These are phyloP conservation scores for Trissolcus basalis DNA, from an alignment of 1,140 invertebrate genomes.

Conservation along the genomic window DNA sequence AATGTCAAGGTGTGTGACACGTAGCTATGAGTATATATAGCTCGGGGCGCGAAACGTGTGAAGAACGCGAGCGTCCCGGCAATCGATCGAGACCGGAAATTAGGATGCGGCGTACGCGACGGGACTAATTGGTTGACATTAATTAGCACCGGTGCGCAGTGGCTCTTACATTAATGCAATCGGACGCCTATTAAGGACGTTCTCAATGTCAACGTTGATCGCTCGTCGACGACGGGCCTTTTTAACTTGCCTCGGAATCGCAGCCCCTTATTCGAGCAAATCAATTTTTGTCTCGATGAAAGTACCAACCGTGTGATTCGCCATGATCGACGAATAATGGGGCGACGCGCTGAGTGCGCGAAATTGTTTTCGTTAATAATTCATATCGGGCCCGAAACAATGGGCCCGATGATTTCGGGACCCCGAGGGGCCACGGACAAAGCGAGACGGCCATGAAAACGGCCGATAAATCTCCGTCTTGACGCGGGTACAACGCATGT, in stretches of 20 bases:
- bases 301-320: no score
- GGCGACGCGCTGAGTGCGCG: no score
- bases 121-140: slow-evolving; percentile 47
- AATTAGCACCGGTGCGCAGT: slow-evolving; percentile 40
- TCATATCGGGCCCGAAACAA: slow-evolving; percentile 12
- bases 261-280: neutral
- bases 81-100: slow-evolving; percentile 38
- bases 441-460: slow-evolving; percentile 7
- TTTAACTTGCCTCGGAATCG: slow-evolving; percentile 12
- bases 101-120: slow-evolving; percentile 51
- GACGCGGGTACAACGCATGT: slow-evolving; percentile 27
- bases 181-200: slow-evolving; percentile 34
- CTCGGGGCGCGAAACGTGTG: slow-evolving; percentile 8
- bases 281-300: slow-evolving; percentile 5
- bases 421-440: no score
- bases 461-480: slow-evolving; percentile 27
- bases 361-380: slow-evolving; percentile 15
- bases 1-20: slow-evolving; percentile 27
- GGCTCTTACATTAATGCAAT: slow-evolving; percentile 49
- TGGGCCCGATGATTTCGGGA: slow-evolving; percentile 7
- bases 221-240: slow-evolving; percentile 18
- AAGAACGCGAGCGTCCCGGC: slow-evolving; percentile 35
- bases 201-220: slow-evolving; percentile 34
- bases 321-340: no score
- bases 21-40: neutral